phyloP scores from a whole-genome alignment of 2,113 vertebrate genomes.

The Dermatemys mawii region DNA sequence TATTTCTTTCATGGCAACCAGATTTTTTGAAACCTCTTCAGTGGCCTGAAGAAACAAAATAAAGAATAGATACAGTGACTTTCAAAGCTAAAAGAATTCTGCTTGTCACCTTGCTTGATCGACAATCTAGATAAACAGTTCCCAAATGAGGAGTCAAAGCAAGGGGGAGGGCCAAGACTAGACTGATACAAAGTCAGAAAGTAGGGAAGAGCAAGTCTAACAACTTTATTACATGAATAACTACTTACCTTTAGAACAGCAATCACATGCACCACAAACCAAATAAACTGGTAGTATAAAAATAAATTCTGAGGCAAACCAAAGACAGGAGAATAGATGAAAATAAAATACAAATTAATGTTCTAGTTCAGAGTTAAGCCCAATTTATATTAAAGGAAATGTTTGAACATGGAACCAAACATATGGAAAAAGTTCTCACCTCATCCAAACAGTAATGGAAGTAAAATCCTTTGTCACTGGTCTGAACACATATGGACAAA shows the following conservation, averaged over 20 bases:
- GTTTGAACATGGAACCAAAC: neutral
- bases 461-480: neutral
- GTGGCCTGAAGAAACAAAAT: constrained; percentile 81
- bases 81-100: neutral
- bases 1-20: constrained; percentile 97
- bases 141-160: neutral
- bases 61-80: neutral
- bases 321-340: constrained; percentile 34
- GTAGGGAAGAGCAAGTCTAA: constrained; percentile 6
- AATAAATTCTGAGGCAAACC: constrained; percentile 46
- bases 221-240: constrained; percentile 34
- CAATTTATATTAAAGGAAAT: fast-evolving
- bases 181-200: constrained; percentile 31
- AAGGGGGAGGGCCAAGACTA: neutral
- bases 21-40: constrained; percentile 97
- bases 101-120: neutral
- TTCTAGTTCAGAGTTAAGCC: neutral
- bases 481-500: neutral
- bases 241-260: constrained; percentile 53
- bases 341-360: neutral
- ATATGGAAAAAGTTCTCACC: neutral
- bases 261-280: constrained; percentile 26
- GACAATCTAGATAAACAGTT: neutral
- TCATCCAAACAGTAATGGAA: neutral
- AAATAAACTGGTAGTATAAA: constrained; percentile 4